These are phyloP conservation scores for Cotesia congregata DNA, from an alignment of 2,888 invertebrate species.

Conservation along the genomic window DNA sequence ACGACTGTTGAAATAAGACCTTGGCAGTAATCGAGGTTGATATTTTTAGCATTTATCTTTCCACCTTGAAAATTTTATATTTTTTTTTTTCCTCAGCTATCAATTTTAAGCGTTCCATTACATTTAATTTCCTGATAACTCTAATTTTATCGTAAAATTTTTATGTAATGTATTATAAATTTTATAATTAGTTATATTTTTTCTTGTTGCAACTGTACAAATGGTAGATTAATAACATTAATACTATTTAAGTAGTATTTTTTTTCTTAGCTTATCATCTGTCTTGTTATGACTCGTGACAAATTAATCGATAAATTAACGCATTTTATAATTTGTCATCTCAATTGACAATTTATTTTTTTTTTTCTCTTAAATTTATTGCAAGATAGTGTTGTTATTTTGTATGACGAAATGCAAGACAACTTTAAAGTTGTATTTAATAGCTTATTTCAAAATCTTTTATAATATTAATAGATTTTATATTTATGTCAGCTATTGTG, in stretches of 20 bases:
- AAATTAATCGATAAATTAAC: not conserved
- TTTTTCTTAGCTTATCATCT: not conserved
- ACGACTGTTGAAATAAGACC: slow-evolving; percentile 17
- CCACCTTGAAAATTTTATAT: not conserved
- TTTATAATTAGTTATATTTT: too few relatives aligned
- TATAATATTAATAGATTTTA: not conserved
- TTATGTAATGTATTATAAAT: too few relatives aligned
- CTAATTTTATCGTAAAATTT: too few relatives aligned
- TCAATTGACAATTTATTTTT: not conserved
- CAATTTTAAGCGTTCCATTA: not conserved
- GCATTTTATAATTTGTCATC: not conserved
- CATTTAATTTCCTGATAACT: not conserved
- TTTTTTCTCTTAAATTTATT: not conserved
- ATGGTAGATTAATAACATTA: not conserved
- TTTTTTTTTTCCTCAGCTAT: not conserved
- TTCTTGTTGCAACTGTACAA: not conserved
- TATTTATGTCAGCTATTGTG: not conserved
- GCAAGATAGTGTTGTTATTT: not conserved
- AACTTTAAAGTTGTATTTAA: not conserved
- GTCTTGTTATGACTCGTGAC: not conserved
- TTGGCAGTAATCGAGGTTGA: slow-evolving; percentile 18
- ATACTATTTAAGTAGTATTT: not conserved
- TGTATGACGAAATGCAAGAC: not conserved
- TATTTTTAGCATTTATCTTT: slow-evolving; percentile 21
- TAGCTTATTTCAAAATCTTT: not conserved